Conservation (phyloP, 2,797 vertebrate species). For the Sebastes melanostomus region DNA sequence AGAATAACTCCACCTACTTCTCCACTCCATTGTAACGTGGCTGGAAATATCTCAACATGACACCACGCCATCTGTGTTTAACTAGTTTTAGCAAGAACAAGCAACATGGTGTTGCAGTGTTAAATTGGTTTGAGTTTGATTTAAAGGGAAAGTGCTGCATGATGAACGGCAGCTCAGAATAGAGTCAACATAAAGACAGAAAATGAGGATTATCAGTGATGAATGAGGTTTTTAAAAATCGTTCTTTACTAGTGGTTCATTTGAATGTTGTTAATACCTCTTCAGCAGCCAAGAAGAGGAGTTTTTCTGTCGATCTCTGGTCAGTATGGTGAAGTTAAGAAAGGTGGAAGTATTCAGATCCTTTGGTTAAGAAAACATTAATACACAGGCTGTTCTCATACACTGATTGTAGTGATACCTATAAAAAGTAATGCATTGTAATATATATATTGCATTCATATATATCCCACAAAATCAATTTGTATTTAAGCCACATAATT, state of each 20-base stretch:
- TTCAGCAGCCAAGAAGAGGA: neutral
- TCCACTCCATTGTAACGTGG: conserved; percentile 30
- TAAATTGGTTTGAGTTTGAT: conserved; percentile 37
- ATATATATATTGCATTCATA: too few relatives aligned
- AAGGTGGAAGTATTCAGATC: neutral
- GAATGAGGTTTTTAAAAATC: neutral
- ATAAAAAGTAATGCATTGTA: too few relatives aligned
- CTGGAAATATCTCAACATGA: conserved; percentile 57
- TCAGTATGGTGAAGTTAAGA: neutral
- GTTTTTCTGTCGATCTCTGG: neutral
- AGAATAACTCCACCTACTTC: conserved; percentile 13
- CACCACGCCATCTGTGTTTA: conserved; percentile 61
- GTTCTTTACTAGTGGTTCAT: neutral
- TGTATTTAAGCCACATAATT: too few relatives aligned
- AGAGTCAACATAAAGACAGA: conserved; percentile 6
- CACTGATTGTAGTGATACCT: too few relatives aligned
- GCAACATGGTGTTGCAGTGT: conserved; percentile 36
- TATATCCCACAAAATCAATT: too few relatives aligned
- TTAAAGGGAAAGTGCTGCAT: conserved; percentile 24
- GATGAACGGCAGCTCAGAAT: conserved; percentile 17
- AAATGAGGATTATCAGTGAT: neutral
- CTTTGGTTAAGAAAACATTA: neutral
- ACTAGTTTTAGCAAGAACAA: conserved; percentile 43
- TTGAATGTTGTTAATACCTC: neutral
- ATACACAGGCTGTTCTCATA: too few relatives aligned